Percentiles rank a stretch among this genome's conserved stretches.
phyloP scores from a whole-genome alignment of 1,140 invertebrate species.

The Drosophila nigromelanica region DNA sequence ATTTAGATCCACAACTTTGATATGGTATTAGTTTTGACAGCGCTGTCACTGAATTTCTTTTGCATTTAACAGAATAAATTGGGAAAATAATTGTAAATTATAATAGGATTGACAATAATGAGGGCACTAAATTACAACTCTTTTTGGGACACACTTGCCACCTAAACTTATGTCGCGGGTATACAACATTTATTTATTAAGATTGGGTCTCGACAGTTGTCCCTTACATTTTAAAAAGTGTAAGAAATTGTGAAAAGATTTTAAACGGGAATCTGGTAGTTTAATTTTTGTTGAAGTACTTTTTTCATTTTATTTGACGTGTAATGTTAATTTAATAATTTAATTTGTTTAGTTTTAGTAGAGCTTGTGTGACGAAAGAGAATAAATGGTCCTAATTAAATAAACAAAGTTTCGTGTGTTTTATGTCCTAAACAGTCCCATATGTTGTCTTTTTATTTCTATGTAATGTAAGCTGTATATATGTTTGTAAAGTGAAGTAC shows the following conservation, averaged over 20 bases:
- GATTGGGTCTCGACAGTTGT: too few relatives aligned
- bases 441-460: constrained; percentile 45
- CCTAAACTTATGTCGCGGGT: too few relatives aligned
- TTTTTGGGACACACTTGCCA: too few relatives aligned
- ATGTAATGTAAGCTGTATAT: constrained; percentile 44
- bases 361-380: neutral
- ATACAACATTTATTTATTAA: too few relatives aligned
- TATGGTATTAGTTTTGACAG: constrained; percentile 5
- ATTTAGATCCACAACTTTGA: constrained; percentile 31
- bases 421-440: constrained; percentile 44
- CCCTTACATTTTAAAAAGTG: constrained; percentile 4
- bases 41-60: neutral
- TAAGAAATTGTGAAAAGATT: constrained; percentile 65
- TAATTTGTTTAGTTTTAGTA: neutral
- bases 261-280: constrained; percentile 69
- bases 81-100: too few relatives aligned
- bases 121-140: too few relatives aligned
- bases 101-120: neutral
- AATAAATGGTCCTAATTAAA: constrained; percentile 4
- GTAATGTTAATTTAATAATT: neutral
- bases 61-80: neutral
- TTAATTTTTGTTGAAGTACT: constrained; percentile 14
- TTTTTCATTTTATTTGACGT: neutral
- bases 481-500: constrained; percentile 33
- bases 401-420: constrained; percentile 11